Conservation (phyloP, 2,797 vertebrate genomes). For the Synaphobranchus kaupii region DNA sequence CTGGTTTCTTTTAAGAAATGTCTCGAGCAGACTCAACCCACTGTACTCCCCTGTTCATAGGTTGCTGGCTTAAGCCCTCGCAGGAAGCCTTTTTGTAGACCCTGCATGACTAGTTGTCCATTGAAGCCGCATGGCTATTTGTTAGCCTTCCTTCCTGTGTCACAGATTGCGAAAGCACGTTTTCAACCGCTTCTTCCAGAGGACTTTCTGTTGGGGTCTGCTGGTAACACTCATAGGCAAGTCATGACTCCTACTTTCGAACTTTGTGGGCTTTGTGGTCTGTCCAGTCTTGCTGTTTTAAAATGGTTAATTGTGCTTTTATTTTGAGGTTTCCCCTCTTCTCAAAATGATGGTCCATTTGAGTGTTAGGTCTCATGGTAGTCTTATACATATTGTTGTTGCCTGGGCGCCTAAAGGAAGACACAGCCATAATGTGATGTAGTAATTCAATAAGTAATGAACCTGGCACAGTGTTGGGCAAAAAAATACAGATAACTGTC, state of each 20-base stretch:
- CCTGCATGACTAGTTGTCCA: not conserved
- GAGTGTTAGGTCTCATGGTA: not conserved
- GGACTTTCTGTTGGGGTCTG: not conserved
- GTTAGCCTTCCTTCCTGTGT: constrained; percentile 15
- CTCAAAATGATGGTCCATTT: not conserved
- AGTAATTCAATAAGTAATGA: not conserved
- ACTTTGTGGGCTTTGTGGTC: not conserved
- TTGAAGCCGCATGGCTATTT: not conserved
- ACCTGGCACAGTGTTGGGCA: not conserved
- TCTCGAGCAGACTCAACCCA: not conserved
- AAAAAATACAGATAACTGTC: not conserved
- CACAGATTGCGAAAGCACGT: not conserved
- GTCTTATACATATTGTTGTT: not conserved
- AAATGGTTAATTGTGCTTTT: not conserved
- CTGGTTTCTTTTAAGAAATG: not conserved
- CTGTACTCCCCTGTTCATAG: not conserved
- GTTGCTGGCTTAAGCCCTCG: not conserved
- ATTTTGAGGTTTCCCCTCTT: not conserved
- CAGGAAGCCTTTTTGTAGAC: not conserved
- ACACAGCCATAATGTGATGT: not conserved
- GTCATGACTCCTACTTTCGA: not conserved
- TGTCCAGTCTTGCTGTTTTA: not conserved
- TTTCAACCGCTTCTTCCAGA: not conserved
- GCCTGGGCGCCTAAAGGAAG: not conserved
- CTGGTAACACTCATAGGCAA: not conserved